A percentile compares a stretch with the other conserved stretches of the same genome.
phyloP scores from a whole-genome alignment of 2,888 invertebrate genomes.

The Leptogaster cylindrica region DNA sequence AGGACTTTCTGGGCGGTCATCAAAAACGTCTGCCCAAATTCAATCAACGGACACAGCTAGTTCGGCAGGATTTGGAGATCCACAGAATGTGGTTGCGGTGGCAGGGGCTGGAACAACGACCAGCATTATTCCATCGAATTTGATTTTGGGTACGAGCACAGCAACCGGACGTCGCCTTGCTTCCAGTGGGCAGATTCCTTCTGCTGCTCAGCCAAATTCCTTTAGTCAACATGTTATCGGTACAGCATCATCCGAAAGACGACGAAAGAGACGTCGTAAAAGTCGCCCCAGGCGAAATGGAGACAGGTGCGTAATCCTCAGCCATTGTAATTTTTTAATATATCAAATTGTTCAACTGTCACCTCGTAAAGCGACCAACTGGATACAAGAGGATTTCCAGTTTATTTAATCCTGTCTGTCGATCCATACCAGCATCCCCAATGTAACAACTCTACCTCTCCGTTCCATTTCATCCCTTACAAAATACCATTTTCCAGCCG shows the following conservation, averaged over 20 bases:
- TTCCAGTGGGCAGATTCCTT: conserved; percentile 52
- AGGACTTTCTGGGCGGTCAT: conserved; percentile 56
- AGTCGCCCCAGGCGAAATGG: conserved; percentile 57
- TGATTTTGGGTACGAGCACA: conserved; percentile 51
- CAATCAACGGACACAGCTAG: conserved; percentile 58
- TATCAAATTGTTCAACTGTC: too few species aligned
- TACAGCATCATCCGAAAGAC: conserved; percentile 60
- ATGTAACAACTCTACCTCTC: too few species aligned
- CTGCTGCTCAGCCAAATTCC: conserved; percentile 52
- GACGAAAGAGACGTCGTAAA: conserved; percentile 58
- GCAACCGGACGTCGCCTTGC: conserved; percentile 60
- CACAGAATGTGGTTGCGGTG: conserved; percentile 58
- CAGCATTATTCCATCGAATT: not conserved
- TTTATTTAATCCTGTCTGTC: conserved; percentile 2
- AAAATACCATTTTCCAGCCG: not conserved
- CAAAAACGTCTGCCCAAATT: conserved; percentile 48
- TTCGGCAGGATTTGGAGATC: conserved; percentile 60
- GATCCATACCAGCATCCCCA: too few species aligned
- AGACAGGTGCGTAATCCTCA: conserved; percentile 21
- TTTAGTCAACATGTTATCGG: conserved; percentile 60
- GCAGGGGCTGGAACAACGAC: conserved; percentile 47
- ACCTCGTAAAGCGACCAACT: too few species aligned
- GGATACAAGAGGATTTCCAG: not conserved
- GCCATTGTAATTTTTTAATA: not conserved
- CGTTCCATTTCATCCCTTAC: too few species aligned